Evolutionary conservation across 2,113 vertebrate genomes (phyloP).

Genomic region (Gymnorhina tibicen): DNA sequence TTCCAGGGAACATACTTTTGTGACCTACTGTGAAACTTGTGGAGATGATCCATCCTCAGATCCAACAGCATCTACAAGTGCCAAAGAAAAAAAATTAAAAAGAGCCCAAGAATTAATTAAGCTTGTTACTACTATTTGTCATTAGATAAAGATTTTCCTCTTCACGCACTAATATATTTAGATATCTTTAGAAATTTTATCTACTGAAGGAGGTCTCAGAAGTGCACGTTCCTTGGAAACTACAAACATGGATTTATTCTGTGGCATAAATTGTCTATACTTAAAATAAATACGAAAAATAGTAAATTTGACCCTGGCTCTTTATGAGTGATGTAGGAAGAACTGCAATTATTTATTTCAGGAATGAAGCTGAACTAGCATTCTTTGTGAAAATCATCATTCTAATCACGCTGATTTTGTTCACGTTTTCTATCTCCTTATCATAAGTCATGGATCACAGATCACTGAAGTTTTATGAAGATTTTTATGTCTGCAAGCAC

Average conservation of each 20-base stretch:
- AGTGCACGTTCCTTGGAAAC: neutral
- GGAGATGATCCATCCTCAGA: neutral
- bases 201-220: neutral
- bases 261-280: neutral
- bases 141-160: neutral
- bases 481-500: neutral
- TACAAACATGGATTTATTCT: neutral
- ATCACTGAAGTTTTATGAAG: neutral
- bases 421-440: neutral
- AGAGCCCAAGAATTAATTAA: neutral
- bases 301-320: neutral
- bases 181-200: neutral
- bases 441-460: neutral
- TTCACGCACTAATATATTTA: neutral
- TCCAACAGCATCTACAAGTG: neutral
- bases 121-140: neutral
- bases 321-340: neutral
- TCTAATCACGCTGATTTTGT: neutral
- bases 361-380: neutral
- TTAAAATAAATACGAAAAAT: neutral
- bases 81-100: neutral
- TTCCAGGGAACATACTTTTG: slow-evolving; percentile 16
- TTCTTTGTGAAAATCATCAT: neutral
- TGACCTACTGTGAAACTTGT: slow-evolving; percentile 26
- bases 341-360: neutral